These are phyloP conservation scores for Allophyes oxyacanthae DNA, from an alignment of 2,888 invertebrate genomes.

Conservation along the genomic window DNA sequence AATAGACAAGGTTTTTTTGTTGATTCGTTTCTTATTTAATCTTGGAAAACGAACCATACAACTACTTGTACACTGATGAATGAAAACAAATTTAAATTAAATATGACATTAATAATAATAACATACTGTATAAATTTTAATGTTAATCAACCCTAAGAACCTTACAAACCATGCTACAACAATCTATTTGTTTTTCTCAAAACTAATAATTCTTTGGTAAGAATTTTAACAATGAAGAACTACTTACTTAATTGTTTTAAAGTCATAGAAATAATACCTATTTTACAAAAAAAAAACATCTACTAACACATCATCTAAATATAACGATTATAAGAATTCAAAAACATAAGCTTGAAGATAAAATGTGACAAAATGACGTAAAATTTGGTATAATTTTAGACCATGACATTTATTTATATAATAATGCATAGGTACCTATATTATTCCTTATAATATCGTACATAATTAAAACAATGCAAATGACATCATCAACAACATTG, in stretches of 20 bases:
- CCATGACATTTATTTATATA: slow-evolving; percentile 6
- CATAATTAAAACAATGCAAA: slow-evolving; percentile 17
- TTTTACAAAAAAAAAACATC: too few species aligned
- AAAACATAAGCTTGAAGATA: background rate
- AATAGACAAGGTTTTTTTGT: slow-evolving; percentile 25
- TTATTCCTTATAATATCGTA: slow-evolving; percentile 21
- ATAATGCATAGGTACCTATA: too few species aligned
- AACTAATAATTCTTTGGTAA: too few species aligned
- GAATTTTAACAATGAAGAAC: too few species aligned
- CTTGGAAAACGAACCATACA: too few species aligned
- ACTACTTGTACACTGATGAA: background rate
- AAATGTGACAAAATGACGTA: background rate
- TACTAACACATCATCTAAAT: too few species aligned
- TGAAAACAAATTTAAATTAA: slow-evolving; percentile 12
- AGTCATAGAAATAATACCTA: too few species aligned
- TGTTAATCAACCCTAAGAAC: background rate
- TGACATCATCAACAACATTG: slow-evolving; percentile 31
- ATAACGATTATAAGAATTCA: too few species aligned
- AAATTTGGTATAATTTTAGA: slow-evolving; percentile 3
- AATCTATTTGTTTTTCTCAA: too few species aligned
- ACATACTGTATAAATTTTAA: background rate
- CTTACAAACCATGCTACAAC: too few species aligned
- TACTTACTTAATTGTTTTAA: too few species aligned
- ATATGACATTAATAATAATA: background rate
- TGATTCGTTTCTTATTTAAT: slow-evolving; percentile 14